Conservation (phyloP, 2,888 invertebrate species). For the Geotrupes spiniger region DNA sequence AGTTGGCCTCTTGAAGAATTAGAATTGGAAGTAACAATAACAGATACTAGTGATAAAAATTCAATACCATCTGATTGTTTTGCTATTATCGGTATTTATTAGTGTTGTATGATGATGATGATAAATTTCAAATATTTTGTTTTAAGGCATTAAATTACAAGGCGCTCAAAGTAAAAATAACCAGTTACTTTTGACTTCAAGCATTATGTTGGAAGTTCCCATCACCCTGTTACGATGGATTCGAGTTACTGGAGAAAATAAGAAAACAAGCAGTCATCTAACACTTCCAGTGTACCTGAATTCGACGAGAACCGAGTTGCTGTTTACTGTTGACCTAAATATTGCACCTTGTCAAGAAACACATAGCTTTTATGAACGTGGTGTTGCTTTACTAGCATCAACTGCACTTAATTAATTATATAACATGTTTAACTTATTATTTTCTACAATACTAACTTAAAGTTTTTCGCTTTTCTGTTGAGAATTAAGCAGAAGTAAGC, state of each 20-base stretch:
- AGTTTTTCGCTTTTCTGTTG: no score
- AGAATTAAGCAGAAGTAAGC: no score
- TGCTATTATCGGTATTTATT: constrained; percentile 49
- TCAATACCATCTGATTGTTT: constrained; percentile 49
- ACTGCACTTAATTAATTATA: constrained; percentile 80
- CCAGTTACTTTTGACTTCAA: constrained; percentile 84
- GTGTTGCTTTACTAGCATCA: constrained; percentile 94
- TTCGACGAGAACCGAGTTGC: constrained; percentile 88
- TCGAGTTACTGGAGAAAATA: constrained; percentile 45
- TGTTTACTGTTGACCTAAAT: constrained; percentile 93
- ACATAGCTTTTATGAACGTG: constrained; percentile 97
- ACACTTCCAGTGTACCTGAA: constrained; percentile 96
- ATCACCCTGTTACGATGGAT: constrained; percentile 89
- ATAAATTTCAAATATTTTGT: not conserved
- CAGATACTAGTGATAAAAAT: constrained; percentile 53
- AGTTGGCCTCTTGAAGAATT: constrained; percentile 97
- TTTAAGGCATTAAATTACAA: constrained; percentile 87
- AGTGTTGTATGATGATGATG: no score
- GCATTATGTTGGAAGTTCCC: constrained; percentile 92
- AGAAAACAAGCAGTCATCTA: constrained; percentile 62
- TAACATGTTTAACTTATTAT: no score
- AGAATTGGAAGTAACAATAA: constrained; percentile 74
- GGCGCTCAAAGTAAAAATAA: constrained; percentile 94
- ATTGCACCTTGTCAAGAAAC: constrained; percentile 88
- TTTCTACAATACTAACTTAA: no score